Evolutionary conservation across 2,888 invertebrate species (phyloP), one percentile per base, ranked within the genome.

Genomic region (Lacanobia oleracea): DNA sequence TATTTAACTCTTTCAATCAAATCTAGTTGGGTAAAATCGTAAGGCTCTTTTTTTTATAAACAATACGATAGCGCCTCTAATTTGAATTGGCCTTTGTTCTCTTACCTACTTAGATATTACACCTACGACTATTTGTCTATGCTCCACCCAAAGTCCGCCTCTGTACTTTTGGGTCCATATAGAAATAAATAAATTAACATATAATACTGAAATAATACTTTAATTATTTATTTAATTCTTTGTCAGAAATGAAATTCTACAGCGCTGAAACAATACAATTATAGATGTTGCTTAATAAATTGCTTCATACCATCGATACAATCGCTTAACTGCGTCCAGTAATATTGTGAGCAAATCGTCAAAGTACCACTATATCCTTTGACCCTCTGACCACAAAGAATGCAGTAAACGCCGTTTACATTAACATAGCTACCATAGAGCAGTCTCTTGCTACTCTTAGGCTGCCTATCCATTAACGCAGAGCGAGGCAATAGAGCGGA

Each of bases 311-410:
- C 48, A 18, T 48, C 48, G 18, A 48, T 0, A 6, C 45, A 45
- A 5, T 16, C 45, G 3, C 16, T 45, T 14, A 48, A 18, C 48
- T 48, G 18, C 7, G 7, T 45, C 5, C 48, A 8, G 18, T 18
- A 48, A 33, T 10, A 37, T 56, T 18, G 43, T 50, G 51, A 1
- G 16, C 16, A 61, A 53, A 33, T 61, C 16, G 18, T 66, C 48
- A 60, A 48, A 50, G 40, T 43, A 64, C 21, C 37, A 54, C 14
- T 27, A 18, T 71, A 40, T 59, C 77, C 50, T 75, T 59, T 71
- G 77, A 77, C 62, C 45, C 69, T 45, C 37, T 57, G 51, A 71
- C 62, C 71, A 71, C 23, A 77, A 63, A 77, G 62, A 71, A 71
- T 77, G 62, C 59, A 75, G 51, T 59, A 18, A 77, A 53, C 48